phyloP scores from a whole-genome alignment of 1,140 invertebrate species.

The Cataglyphis hispanica region DNA sequence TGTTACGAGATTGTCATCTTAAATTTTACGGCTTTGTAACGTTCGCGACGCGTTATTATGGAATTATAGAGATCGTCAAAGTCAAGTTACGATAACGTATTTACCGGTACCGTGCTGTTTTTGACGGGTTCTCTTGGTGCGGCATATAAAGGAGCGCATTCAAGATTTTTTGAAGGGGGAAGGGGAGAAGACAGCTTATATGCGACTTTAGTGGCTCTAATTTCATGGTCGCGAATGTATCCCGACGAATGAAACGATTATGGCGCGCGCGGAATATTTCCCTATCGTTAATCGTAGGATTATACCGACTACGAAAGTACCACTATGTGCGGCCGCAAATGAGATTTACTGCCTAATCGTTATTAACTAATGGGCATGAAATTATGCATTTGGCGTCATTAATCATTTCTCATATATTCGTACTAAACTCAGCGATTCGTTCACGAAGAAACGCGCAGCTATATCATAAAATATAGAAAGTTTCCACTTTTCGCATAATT shows the following conservation, averaged over 20 bases:
- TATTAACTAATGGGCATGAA: slow-evolving; percentile 58
- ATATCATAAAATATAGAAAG: neutral
- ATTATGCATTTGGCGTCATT: slow-evolving; percentile 43
- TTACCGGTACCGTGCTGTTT: slow-evolving; percentile 25
- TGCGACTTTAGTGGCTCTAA: slow-evolving; percentile 31
- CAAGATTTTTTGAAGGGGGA: neutral
- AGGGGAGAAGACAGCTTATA: neutral
- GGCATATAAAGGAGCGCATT: slow-evolving; percentile 16
- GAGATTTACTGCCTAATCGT: slow-evolving; percentile 53
- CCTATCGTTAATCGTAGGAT: slow-evolving; percentile 59
- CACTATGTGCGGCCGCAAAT: slow-evolving; percentile 31
- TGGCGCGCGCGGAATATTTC: slow-evolving; percentile 30
- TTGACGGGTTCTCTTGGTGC: slow-evolving; percentile 4
- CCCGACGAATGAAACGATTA: slow-evolving; percentile 41
- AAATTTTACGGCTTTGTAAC: slow-evolving; percentile 57
- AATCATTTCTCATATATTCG: slow-evolving; percentile 26
- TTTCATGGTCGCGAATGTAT: slow-evolving; percentile 34
- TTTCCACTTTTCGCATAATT: neutral
- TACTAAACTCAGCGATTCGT: neutral
- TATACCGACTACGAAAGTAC: slow-evolving; percentile 35
- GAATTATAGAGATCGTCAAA: slow-evolving; percentile 52
- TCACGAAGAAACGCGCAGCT: neutral
- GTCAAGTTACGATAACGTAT: slow-evolving; percentile 45
- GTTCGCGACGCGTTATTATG: slow-evolving; percentile 14
- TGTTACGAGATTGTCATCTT: slow-evolving; percentile 58